Evolutionary conservation across 2,113 vertebrate genomes (phyloP).

Genomic region (Salvelinus fontinalis): DNA sequence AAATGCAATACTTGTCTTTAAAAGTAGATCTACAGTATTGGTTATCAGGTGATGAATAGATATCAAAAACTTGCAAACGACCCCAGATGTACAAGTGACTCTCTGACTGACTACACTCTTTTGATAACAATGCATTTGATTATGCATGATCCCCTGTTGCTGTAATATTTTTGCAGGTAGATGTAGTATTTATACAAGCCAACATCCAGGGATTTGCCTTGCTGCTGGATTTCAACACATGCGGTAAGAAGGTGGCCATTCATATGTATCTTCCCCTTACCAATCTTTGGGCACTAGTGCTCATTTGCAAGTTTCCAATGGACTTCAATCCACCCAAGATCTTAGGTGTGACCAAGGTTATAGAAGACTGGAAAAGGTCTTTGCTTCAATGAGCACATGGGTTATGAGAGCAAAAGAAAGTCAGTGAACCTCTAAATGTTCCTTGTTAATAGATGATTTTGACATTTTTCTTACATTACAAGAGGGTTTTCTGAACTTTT

Average conservation of each 20-base stretch:
- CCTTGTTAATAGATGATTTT: background rate
- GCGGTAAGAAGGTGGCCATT: background rate
- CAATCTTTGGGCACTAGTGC: constrained; percentile 38
- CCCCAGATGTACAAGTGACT: background rate
- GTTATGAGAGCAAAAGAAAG: background rate
- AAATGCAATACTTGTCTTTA: background rate
- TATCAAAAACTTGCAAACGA: background rate
- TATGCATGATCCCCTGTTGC: too few species aligned
- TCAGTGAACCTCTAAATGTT: background rate
- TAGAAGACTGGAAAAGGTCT: constrained; percentile 42
- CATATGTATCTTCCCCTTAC: background rate
- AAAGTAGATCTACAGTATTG: background rate
- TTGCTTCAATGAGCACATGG: constrained; percentile 40
- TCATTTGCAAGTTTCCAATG: constrained; percentile 21
- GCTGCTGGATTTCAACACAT: background rate
- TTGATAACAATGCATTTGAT: too few species aligned
- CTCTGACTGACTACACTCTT: too few species aligned
- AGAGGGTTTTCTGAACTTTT: background rate
- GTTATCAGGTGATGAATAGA: background rate
- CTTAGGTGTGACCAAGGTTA: constrained; percentile 48
- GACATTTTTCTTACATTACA: background rate
- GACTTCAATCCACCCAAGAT: constrained; percentile 26
- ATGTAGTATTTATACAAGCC: too few species aligned
- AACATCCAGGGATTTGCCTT: background rate
- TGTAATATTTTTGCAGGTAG: too few species aligned